Conservation (phyloP, 2,888 invertebrate species). For the Hartigia nigra region DNA sequence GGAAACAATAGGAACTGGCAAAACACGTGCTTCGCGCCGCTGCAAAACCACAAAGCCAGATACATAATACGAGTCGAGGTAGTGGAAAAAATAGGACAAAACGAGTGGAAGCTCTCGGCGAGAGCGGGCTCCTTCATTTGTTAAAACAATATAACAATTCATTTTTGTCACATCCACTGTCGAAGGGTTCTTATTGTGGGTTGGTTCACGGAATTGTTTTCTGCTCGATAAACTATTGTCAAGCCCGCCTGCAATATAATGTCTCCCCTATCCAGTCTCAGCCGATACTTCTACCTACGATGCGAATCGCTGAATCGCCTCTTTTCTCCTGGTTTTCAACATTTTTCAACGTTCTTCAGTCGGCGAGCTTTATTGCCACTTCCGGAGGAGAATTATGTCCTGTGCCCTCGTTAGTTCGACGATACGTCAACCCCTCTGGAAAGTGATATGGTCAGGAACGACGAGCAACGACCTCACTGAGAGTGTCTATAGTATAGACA, state of each 20-base stretch:
- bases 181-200: constrained; percentile 53
- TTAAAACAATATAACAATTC: constrained; percentile 64
- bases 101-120: constrained; percentile 15
- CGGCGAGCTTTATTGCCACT: not conserved
- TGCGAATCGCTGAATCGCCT: not conserved
- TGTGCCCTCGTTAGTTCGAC: not conserved
- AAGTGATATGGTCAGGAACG: constrained; percentile 33
- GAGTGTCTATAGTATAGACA: not conserved
- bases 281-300: not conserved
- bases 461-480: constrained; percentile 9
- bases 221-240: constrained; percentile 49
- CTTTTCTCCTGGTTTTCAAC: not conserved
- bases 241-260: constrained; percentile 15
- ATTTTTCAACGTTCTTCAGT: not conserved
- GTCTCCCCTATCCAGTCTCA: not conserved
- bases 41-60: constrained; percentile 52
- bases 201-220: constrained; percentile 39
- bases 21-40: constrained; percentile 66
- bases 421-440: not conserved
- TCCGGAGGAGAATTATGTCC: not conserved
- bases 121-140: constrained; percentile 56
- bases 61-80: constrained; percentile 32
- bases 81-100: constrained; percentile 12
- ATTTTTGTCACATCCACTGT: constrained; percentile 61
- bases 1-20: constrained; percentile 66